phyloP scores from a whole-genome alignment of 2,888 invertebrate genomes.

The Stictocephala bisonia region DNA sequence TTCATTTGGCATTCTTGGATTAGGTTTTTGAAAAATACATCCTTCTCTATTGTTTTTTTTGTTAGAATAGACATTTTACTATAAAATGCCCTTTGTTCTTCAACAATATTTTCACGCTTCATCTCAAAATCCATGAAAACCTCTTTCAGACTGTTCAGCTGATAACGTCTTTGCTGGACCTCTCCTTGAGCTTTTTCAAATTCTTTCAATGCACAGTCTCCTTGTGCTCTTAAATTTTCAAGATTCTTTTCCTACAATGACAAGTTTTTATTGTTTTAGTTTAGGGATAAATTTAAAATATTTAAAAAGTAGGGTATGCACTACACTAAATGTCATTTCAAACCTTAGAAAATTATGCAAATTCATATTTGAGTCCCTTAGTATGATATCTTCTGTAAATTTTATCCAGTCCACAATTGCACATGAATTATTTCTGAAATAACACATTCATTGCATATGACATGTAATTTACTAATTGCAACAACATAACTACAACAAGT shows the following conservation, averaged over 20 bases:
- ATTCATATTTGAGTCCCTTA: no score
- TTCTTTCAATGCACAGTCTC: constrained; percentile 23
- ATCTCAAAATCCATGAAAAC: constrained; percentile 41
- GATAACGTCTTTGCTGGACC: constrained; percentile 14
- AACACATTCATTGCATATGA: no score
- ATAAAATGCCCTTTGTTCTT: constrained; percentile 41
- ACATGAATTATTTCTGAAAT: no score
- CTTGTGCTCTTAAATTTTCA: constrained; percentile 5
- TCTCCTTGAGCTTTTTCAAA: constrained; percentile 40
- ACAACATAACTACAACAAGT: no score
- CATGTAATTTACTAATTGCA: no score
- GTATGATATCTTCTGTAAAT: no score
- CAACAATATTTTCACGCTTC: constrained; percentile 36
- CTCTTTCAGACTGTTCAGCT: constrained; percentile 29
- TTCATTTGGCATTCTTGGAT: constrained; percentile 31
- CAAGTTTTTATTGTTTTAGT: no score
- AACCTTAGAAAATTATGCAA: no score
- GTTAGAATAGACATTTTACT: constrained; percentile 22
- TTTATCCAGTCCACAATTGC: no score
- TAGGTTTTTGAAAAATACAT: constrained; percentile 39
- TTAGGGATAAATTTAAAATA: no score
- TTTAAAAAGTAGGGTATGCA: no score
- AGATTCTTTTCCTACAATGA: constrained; percentile 30
- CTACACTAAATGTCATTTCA: no score
- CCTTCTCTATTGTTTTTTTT: constrained; percentile 19